phyloP scores from a whole-genome alignment of 92 coral and sea anemone species.

The Epizoanthus fatuus region DNA sequence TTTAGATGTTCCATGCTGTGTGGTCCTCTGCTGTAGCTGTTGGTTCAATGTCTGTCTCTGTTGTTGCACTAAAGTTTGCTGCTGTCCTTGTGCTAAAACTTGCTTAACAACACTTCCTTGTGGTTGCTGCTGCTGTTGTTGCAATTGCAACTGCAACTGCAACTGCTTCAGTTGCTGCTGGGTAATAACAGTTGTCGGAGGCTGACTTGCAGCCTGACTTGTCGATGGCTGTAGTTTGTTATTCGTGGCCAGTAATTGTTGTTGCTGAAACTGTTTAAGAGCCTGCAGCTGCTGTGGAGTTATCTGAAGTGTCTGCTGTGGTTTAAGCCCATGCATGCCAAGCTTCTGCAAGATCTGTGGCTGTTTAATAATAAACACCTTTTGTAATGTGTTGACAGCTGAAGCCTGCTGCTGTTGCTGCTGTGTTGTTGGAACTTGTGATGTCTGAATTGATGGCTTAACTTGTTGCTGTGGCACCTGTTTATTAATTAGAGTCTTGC shows the following conservation, averaged over 20 bases:
- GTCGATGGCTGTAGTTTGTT: constrained; percentile 32
- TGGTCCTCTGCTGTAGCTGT: constrained; percentile 67
- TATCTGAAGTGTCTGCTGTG: constrained; percentile 95
- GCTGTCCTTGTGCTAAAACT: constrained; percentile 52
- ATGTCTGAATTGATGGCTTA: constrained; percentile 58
- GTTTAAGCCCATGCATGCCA: constrained; percentile 80
- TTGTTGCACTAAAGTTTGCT: constrained; percentile 45
- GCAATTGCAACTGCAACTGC: constrained; percentile 74
- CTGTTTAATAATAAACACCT: constrained; percentile 94
- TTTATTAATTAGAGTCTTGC: background rate
- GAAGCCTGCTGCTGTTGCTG: constrained; percentile 73
- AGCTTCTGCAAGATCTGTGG: constrained; percentile 87
- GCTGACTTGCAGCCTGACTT: constrained; percentile 48
- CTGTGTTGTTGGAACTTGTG: constrained; percentile 52
- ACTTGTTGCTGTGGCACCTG: constrained; percentile 40
- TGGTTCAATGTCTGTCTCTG: constrained; percentile 65
- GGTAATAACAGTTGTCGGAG: constrained; percentile 65
- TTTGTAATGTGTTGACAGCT: constrained; percentile 76
- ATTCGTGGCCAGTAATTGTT: constrained; percentile 49
- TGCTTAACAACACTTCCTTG: constrained; percentile 70
- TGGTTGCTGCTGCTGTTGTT: constrained; percentile 75
- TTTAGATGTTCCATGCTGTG: constrained; percentile 69
- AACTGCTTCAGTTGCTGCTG: constrained; percentile 83
- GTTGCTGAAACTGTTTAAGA: constrained; percentile 82
- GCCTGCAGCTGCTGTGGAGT: constrained; percentile 93